Percentiles rank a stretch among this genome's conserved stretches.
Conservation (phyloP, 2,113 vertebrate species). For the Turdus rufiventris region DNA sequence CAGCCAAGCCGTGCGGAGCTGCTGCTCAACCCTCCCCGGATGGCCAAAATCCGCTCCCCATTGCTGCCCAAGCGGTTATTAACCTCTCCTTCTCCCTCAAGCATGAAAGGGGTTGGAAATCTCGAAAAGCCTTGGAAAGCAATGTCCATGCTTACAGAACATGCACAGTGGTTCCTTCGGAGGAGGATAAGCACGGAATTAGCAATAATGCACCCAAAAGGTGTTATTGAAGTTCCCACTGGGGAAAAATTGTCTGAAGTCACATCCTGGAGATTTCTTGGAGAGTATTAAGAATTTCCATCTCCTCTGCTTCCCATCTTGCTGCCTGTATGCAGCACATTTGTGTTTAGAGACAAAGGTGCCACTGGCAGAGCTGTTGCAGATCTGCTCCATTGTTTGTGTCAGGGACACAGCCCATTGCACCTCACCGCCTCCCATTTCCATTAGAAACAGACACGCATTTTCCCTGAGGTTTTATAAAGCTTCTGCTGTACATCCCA, state of each 20-base stretch:
- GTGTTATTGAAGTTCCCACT: not conserved
- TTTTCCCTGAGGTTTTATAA: not conserved
- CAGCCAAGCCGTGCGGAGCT: accelerated
- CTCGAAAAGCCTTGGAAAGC: not conserved
- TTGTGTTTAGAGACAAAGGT: not conserved
- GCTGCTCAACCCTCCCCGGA: not conserved
- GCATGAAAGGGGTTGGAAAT: not conserved
- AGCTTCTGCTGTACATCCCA: not conserved
- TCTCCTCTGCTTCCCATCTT: not conserved
- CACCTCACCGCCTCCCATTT: not conserved
- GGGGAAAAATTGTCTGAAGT: not conserved
- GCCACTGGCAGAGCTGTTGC: not conserved
- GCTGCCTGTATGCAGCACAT: accelerated
- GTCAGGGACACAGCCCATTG: accelerated
- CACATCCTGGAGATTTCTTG: accelerated
- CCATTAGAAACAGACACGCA: not conserved
- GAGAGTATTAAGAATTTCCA: not conserved
- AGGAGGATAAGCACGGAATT: not conserved
- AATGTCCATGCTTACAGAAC: not conserved
- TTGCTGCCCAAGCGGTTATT: accelerated
- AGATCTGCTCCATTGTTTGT: not conserved
- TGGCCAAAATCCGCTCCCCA: accelerated
- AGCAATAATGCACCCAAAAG: not conserved
- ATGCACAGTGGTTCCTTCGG: accelerated
- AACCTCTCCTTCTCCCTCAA: accelerated